Evolutionary conservation across 2,888 invertebrate genomes (phyloP).

Genomic region (Heliconius sara): DNA sequence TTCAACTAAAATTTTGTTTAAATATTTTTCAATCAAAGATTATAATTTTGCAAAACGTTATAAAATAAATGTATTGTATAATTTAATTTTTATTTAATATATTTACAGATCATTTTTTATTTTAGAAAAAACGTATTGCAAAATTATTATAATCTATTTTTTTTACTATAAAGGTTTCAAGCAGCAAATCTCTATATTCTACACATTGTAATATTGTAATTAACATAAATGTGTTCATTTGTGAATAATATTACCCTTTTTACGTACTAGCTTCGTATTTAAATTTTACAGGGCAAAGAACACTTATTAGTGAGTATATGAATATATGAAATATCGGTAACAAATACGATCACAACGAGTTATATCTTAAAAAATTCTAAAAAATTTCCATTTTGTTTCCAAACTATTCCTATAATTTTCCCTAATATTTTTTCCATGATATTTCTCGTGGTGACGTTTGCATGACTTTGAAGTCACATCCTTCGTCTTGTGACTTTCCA

Average conservation of each 20-base stretch:
- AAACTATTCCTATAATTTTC: conserved; percentile 11
- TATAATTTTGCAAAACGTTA: conserved; percentile 42
- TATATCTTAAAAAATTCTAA: conserved; percentile 31
- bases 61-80: not conserved
- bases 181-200: conserved; percentile 40
- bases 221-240: conserved; percentile 52
- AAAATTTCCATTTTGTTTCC: conserved; percentile 12
- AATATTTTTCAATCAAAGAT: conserved; percentile 36
- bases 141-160: conserved; percentile 28
- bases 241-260: conserved; percentile 74
- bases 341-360: conserved; percentile 56
- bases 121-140: conserved; percentile 27
- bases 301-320: conserved; percentile 82
- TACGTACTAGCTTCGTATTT: conserved; percentile 73
- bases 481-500: conserved; percentile 38
- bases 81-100: not conserved
- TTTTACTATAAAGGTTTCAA: conserved; percentile 36
- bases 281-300: conserved; percentile 82
- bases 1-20: conserved; percentile 50
- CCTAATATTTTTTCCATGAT: conserved; percentile 16
- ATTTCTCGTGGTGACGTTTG: conserved; percentile 42
- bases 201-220: conserved; percentile 39
- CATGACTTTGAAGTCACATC: conserved; percentile 43
- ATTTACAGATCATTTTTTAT: not conserved
- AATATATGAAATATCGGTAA: conserved; percentile 64